Conservation (phyloP, 2,888 invertebrate genomes). For the Pyrgus malvae region DNA sequence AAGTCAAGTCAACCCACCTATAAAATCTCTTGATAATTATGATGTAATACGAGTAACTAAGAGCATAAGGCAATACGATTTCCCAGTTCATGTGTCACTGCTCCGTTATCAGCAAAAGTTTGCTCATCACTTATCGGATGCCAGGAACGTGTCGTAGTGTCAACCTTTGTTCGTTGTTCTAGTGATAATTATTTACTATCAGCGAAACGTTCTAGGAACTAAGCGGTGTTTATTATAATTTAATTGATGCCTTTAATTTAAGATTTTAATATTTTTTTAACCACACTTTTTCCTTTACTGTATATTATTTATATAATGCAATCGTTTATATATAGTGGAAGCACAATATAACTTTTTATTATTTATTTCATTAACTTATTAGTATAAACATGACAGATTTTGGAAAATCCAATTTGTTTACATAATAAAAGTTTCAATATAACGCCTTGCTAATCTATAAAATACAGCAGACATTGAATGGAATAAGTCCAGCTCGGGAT, state of each 20-base stretch:
- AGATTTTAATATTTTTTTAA: not conserved
- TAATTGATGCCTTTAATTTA: not conserved
- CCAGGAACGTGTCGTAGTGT: not conserved
- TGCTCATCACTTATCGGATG: not conserved
- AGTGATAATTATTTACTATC: not conserved
- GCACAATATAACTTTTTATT: too few species aligned
- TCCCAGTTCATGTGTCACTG: slow-evolving; percentile 8
- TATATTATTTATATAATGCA: not conserved
- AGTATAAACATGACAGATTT: too few species aligned
- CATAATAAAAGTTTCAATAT: too few species aligned
- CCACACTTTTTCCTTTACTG: not conserved
- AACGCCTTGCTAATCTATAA: too few species aligned
- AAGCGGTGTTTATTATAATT: not conserved
- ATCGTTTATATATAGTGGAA: too few species aligned
- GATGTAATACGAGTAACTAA: too few species aligned
- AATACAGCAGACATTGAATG: too few species aligned
- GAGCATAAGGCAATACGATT: not conserved
- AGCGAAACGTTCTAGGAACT: not conserved
- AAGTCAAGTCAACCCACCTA: too few species aligned
- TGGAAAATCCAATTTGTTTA: too few species aligned
- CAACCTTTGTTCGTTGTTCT: slow-evolving; percentile 5
- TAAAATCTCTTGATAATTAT: too few species aligned
- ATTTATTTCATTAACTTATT: too few species aligned
- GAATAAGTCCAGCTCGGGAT: too few species aligned
- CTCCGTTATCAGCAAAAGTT: not conserved